Percentiles rank a stretch among this genome's conserved stretches.
These are phyloP conservation scores for Drosophila sordidula DNA, from an alignment of 2,888 invertebrate genomes.

Conservation along the genomic window DNA sequence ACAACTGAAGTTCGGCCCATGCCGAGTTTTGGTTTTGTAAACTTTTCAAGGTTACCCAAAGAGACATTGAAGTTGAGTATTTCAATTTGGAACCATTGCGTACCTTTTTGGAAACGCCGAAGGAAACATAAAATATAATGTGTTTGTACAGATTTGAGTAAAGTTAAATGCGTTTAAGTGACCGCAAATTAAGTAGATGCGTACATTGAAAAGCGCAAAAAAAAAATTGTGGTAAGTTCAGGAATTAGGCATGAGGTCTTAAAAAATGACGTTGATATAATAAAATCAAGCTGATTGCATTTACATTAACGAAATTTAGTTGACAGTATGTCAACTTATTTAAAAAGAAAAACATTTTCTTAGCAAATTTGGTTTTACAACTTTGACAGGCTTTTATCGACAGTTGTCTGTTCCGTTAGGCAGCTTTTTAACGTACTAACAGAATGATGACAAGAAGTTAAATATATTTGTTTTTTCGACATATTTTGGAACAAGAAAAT, in stretches of 20 bases:
- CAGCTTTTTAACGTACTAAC: no score
- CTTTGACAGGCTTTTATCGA: no score
- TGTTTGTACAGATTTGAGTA: conserved; percentile 25
- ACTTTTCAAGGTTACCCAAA: conserved; percentile 10
- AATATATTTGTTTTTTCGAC: no score
- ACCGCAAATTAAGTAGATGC: not conserved
- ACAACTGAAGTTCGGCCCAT: conserved; percentile 3
- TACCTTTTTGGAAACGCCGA: not conserved
- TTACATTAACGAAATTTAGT: not conserved
- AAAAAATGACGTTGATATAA: conserved; percentile 1
- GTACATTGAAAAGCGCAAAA: not conserved
- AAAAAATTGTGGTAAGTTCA: conserved; percentile 35
- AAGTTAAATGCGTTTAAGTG: not conserved
- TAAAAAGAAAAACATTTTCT: no score
- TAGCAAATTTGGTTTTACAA: no score
- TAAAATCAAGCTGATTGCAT: conserved; percentile 1
- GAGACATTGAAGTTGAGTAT: not conserved
- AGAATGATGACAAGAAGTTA: no score
- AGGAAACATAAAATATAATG: conserved; percentile 10
- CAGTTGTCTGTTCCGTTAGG: no score
- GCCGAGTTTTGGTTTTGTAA: conserved; percentile 13
- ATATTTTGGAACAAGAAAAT: no score
- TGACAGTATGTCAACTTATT: no score
- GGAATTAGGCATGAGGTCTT: conserved; percentile 5
- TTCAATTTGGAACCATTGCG: not conserved